These are phyloP conservation scores for Helobdella robusta DNA, from an alignment of 2,888 invertebrate species.

Conservation along the genomic window DNA sequence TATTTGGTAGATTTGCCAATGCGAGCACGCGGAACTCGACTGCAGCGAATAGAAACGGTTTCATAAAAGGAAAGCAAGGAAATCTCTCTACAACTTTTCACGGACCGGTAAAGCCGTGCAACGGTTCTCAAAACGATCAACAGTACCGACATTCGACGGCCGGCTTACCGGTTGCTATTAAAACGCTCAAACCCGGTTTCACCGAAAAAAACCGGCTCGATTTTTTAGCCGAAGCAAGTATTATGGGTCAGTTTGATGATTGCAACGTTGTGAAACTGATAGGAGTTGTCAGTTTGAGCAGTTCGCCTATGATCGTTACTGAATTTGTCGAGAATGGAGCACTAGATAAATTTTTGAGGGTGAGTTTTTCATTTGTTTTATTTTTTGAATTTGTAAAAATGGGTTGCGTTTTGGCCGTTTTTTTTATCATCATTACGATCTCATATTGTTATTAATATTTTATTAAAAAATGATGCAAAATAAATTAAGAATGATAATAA, in stretches of 20 bases:
- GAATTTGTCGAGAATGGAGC: conserved; percentile 99
- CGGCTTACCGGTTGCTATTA: conserved; percentile 69
- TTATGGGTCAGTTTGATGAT: conserved; percentile 99
- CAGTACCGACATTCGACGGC: neutral
- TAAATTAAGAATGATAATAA: too few relatives aligned
- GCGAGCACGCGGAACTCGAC: too few relatives aligned
- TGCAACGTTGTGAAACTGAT: conserved; percentile 97
- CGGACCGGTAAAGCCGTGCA: too few relatives aligned
- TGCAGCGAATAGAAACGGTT: too few relatives aligned
- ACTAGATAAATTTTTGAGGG: conserved; percentile 81
- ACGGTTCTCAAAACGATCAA: neutral
- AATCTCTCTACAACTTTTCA: too few relatives aligned
- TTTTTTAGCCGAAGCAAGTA: conserved; percentile 94
- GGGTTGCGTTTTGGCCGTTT: neutral
- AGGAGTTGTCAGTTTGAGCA: conserved; percentile 91
- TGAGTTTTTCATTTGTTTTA: conserved; percentile 37
- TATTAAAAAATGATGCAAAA: neutral
- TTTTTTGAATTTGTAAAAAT: conserved; percentile 4
- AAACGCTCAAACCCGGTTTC: conserved; percentile 74
- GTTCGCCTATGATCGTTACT: conserved; percentile 97
- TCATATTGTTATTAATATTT: neutral
- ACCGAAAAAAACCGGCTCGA: conserved; percentile 91
- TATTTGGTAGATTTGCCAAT: too few relatives aligned
- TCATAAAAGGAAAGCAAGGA: too few relatives aligned
- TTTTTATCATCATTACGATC: neutral